Base-by-base conservation (phyloP, 2,113 vertebrate genomes). In the Thamnaconus septentrionalis region DNA sequence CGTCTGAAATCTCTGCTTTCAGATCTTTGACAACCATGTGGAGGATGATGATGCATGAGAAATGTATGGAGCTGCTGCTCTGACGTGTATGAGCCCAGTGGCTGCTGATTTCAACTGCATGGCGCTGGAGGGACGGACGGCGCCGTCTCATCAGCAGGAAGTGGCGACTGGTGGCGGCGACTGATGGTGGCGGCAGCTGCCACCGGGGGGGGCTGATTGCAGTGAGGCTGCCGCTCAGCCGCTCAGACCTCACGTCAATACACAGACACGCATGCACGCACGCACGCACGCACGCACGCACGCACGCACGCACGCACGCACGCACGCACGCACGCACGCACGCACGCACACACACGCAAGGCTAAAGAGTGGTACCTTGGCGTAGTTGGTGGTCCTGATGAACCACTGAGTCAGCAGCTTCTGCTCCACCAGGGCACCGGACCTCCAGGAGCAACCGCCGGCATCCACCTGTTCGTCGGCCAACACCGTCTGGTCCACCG, bases 391-490 rank as follows among this genome's bases (percentile, higher is more conserved):
- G 3, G 96, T 98, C 86, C 93, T 98, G 78, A 99, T 94, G 80
- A 98, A 99, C 97, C 97, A 99, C 68, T 99, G 97, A 61, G 79
- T 94, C 83, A 99, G 94, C 66, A 96, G 92, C 71, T 95, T 96
- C 90, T 96, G 94, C 49, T 98, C 95, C 82, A 99, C 97, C 75
- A 91, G 89, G 41, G 95, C 96, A 44, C 97, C 96, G 31, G 97
- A 98, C 63, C 97, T 95, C 97, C 97, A 99, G 0, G 97, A 98
- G 54, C 78, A 84, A 6, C 97, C 97, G 3, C 87, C 93, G 64
- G 95, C 95, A 83, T 98, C 95, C 90, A 99, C 96, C 81, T 99
- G 97, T 77, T 99, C 97, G 31, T 98, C 96, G 63, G 97, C 97
- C 45, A 99, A 89, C 73, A 99, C 97, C 0, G 97, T 98, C 62